Evolutionary conservation across 1,140 invertebrate genomes (phyloP).

Genomic region (Ectropis grisescens): DNA sequence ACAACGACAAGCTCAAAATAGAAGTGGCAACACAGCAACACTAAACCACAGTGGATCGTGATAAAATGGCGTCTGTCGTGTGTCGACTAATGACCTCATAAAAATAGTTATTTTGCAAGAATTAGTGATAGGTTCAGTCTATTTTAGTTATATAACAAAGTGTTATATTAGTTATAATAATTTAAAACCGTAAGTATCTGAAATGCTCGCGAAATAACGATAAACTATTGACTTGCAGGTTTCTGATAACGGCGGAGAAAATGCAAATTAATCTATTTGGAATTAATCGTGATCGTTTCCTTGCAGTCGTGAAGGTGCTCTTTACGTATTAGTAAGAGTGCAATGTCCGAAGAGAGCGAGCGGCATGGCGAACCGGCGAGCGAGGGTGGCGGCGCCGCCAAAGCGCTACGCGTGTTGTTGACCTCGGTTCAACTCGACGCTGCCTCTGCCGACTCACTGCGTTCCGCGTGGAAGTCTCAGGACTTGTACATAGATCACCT

Average conservation of each 20-base stretch:
- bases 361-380: slow-evolving; percentile 51
- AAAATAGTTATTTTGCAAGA: slow-evolving; percentile 2
- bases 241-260: slow-evolving; percentile 44
- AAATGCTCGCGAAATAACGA: neutral
- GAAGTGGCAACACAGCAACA: too few species aligned
- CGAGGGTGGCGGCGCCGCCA: slow-evolving; percentile 43
- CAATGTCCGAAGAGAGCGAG: slow-evolving; percentile 63
- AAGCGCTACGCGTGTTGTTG: slow-evolving; percentile 56
- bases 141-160: neutral
- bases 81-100: slow-evolving; percentile 27
- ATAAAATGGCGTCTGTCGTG: slow-evolving; percentile 56
- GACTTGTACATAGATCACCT: slow-evolving; percentile 68
- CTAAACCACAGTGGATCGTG: slow-evolving; percentile 25
- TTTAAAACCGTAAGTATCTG: slow-evolving; percentile 6
- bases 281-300: slow-evolving; percentile 40
- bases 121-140: neutral
- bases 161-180: slow-evolving; percentile 9
- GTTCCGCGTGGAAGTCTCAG: slow-evolving; percentile 62
- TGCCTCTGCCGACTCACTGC: slow-evolving; percentile 52
- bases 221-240: slow-evolving; percentile 27
- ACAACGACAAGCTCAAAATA: too few species aligned
- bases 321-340: slow-evolving; percentile 52
- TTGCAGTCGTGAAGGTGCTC: slow-evolving; percentile 55
- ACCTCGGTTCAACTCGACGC: slow-evolving; percentile 57
- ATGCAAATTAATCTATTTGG: slow-evolving; percentile 30